Base-by-base conservation (phyloP, 2,113 vertebrate species). In the Mormoops blainvillei region DNA sequence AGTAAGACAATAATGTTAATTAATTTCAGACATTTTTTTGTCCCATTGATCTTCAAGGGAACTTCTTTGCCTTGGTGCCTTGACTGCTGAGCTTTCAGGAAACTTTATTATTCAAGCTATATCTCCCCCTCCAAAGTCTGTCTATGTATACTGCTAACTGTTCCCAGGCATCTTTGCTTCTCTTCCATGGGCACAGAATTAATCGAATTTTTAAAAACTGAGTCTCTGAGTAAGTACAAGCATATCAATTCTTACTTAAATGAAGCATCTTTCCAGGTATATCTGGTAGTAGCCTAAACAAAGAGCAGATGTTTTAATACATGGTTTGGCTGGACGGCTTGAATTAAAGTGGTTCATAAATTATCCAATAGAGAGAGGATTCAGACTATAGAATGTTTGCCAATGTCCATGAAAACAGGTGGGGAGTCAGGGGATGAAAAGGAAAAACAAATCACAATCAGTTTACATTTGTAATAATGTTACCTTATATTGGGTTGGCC, bases 391-490 rank as follows among this genome's bases (percentile, higher is more conserved):
- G 71, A 48, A 45, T 67, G 24, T 90, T 50, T 85, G 45, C 58
- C 54, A 87, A 63, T 52, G 58, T 70, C 56, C n/a, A 76, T 36
- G 89, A 89, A 95, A 88, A 70, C 31, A 83, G n/a, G 12, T 82
- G 45, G 43, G 43, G 31, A 22, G 12, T 13, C 10, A 6, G 36
- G 28, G 15, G 52, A 36, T 16, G 24, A 87, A 84, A 88, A 81
- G 38, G 38, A 45, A 76, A 91, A 84, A 73, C 74, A 74, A 87
- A 80, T 84, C 87, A 88, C 70, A 84, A 41, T 87, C 71, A 52
- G 50, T 80, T 97, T 87, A 95, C 83, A 91, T 87, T 67, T 91
- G 43, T 67, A 92, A 41, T 63, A 89, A 38, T 74, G 91, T 87
- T 84, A 87, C 56, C 76, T 80, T 94, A 31, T 95, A 96, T 31